Conservation (phyloP, 2,888 invertebrate genomes). For the Lobophora halterata region DNA sequence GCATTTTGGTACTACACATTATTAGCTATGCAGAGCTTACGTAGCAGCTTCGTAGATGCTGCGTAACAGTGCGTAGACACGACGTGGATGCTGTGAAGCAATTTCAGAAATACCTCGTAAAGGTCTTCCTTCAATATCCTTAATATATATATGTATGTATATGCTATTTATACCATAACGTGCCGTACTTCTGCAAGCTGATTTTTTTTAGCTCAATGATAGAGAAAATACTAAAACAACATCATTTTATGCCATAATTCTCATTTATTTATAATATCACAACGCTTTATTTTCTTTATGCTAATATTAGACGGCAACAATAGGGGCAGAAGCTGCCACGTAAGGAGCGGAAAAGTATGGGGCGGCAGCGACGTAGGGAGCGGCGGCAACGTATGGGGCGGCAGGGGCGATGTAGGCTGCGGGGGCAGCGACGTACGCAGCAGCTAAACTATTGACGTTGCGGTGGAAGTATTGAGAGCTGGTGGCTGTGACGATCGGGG, state of each 20-base stretch:
- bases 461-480: constrained; percentile 86
- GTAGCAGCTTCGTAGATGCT: no score
- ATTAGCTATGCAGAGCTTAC: no score
- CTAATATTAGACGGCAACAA: constrained; percentile 40
- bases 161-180: no score
- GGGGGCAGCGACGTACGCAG: constrained; percentile 45
- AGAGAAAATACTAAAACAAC: constrained; percentile 5
- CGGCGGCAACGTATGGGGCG: constrained; percentile 37
- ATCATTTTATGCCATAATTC: constrained; percentile 16
- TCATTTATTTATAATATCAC: constrained; percentile 47
- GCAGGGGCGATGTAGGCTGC: constrained; percentile 46
- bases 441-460: constrained; percentile 79
- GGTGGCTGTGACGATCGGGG: constrained; percentile 82
- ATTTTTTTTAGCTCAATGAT: neutral
- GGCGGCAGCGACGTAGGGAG: constrained; percentile 24
- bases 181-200: constrained; percentile 3
- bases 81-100: no score
- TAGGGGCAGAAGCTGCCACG: constrained; percentile 36
- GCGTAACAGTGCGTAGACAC: no score
- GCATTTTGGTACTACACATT: no score
- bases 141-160: no score
- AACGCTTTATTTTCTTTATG: constrained; percentile 22
- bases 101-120: no score
- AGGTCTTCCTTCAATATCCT: no score
- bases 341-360: constrained; percentile 25